Percentiles rank a stretch among this genome's conserved stretches.
Conservation (phyloP, 2,113 vertebrate species). For the Corythornis vintsioides region DNA sequence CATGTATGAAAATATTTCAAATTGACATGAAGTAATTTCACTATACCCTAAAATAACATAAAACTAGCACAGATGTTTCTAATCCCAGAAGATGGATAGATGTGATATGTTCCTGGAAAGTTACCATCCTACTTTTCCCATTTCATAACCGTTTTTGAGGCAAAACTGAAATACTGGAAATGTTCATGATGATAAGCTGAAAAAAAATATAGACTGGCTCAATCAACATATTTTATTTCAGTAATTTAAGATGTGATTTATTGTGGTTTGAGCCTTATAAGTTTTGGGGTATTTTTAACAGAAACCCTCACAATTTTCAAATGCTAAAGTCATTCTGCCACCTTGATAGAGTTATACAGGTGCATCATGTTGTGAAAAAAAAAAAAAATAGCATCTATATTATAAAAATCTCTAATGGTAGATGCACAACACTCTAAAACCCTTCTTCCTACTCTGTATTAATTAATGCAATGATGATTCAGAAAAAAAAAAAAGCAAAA, state of each 20-base stretch:
- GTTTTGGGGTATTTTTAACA: background rate
- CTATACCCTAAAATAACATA: background rate
- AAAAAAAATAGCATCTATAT: too few relatives aligned
- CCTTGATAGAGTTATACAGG: rapidly evolving
- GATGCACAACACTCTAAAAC: background rate
- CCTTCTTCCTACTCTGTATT: background rate
- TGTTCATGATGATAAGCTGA: background rate
- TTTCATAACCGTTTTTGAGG: background rate
- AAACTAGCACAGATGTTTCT: slow-evolving; percentile 19
- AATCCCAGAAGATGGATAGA: background rate
- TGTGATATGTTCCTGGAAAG: slow-evolving; percentile 15
- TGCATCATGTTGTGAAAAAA: rapidly evolving
- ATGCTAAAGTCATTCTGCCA: background rate
- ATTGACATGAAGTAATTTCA: slow-evolving; percentile 7
- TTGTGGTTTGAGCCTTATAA: background rate
- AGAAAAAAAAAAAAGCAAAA: too few relatives aligned
- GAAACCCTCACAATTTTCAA: background rate
- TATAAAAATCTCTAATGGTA: background rate
- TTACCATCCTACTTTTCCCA: background rate
- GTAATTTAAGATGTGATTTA: background rate
- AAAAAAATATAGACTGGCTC: background rate
- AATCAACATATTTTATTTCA: background rate
- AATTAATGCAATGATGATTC: background rate
- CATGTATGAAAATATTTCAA: slow-evolving; percentile 5
- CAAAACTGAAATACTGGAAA: background rate